Conservation (phyloP, 2,113 vertebrate species). For the Cranoglanis bouderius region DNA sequence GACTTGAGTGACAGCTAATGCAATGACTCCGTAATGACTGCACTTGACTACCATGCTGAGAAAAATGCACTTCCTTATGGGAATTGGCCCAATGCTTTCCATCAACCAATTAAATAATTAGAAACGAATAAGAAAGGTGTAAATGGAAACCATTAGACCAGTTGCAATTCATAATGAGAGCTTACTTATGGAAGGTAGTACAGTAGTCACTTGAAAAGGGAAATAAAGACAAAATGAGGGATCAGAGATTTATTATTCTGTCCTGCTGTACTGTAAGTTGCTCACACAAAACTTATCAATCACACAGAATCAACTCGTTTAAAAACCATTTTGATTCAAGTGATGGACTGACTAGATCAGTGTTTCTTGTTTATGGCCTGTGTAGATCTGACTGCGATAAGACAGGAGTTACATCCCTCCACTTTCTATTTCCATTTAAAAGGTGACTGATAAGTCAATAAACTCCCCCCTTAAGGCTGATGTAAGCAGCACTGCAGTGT, state of each 20-base stretch:
- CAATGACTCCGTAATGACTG: neutral
- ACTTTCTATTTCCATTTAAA: neutral
- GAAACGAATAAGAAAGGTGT: neutral
- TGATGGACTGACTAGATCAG: neutral
- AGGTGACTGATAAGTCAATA: neutral
- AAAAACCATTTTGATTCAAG: neutral
- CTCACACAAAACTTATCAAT: neutral
- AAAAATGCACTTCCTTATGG: neutral
- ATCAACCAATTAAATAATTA: neutral
- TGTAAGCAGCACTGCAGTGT: neutral
- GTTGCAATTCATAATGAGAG: neutral
- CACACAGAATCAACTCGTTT: neutral
- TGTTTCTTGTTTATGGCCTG: neutral
- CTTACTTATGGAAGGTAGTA: neutral
- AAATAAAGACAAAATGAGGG: neutral
- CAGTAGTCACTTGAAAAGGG: neutral
- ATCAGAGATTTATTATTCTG: neutral
- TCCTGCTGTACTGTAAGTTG: neutral
- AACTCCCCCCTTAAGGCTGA: neutral
- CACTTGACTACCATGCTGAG: neutral
- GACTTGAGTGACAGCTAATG: neutral
- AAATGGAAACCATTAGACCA: neutral
- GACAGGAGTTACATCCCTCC: neutral
- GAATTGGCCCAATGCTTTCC: neutral
- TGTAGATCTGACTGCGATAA: neutral